These are phyloP conservation scores for Silurus aristotelis DNA, from an alignment of 2,797 vertebrate genomes.

Conservation along the genomic window DNA sequence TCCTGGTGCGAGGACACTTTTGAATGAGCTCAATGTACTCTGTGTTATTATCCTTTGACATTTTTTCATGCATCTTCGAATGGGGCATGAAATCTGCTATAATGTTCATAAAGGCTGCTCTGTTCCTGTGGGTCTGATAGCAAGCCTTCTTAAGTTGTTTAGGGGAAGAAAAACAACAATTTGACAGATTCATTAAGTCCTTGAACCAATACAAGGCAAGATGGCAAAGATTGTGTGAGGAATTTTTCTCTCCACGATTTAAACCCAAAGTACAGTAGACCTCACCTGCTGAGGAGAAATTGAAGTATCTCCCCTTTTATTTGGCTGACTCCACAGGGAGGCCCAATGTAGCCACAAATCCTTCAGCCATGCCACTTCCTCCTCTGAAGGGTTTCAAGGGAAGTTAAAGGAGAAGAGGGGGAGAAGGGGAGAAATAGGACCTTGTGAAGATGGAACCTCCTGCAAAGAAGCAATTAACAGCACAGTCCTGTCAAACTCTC, in stretches of 20 bases:
- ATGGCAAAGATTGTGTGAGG: constrained; percentile 45
- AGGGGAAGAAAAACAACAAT: background rate
- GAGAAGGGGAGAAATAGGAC: constrained; percentile 59
- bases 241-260: constrained; percentile 58
- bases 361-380: constrained; percentile 61
- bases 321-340: constrained; percentile 76
- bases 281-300: constrained; percentile 74
- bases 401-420: constrained; percentile 58
- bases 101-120: constrained; percentile 29
- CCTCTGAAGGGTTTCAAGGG: constrained; percentile 52
- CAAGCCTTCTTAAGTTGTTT: constrained; percentile 13
- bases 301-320: constrained; percentile 76
- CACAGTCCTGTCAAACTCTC: constrained; percentile 73
- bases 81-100: background rate
- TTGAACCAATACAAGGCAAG: constrained; percentile 45
- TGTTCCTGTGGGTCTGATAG: constrained; percentile 6
- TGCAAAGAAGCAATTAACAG: constrained; percentile 81
- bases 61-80: constrained; percentile 11
- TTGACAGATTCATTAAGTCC: constrained; percentile 43
- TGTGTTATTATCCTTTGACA: constrained; percentile 22
- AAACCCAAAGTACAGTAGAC: constrained; percentile 61
- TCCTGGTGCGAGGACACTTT: background rate
- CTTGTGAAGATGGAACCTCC: constrained; percentile 74
- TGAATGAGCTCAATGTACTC: background rate
- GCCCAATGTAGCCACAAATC: constrained; percentile 71